Evolutionary conservation across 2,888 invertebrate species (phyloP).

Genomic region (Caenorhabditis becei): DNA sequence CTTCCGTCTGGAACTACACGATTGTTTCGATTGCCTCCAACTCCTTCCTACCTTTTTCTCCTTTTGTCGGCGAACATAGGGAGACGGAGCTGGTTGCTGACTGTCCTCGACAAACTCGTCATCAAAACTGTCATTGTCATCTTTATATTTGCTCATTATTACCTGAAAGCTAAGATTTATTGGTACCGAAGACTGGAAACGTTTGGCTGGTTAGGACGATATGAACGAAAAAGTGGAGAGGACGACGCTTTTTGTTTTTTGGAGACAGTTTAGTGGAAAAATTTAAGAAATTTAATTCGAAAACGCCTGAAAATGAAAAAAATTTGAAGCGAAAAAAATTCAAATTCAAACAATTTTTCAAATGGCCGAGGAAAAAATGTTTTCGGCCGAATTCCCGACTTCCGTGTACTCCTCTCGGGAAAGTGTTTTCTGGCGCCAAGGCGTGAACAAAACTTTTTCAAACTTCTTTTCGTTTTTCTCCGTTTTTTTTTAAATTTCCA

Average conservation of each 20-base stretch:
- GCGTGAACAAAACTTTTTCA: neutral
- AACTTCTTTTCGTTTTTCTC: too few relatives aligned
- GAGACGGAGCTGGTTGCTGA: constrained; percentile 16
- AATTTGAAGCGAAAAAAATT: constrained; percentile 6
- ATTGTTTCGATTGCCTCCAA: neutral
- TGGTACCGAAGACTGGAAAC: too few relatives aligned
- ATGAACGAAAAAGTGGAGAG: too few relatives aligned
- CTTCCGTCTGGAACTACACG: neutral
- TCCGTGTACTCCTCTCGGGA: constrained; percentile 27
- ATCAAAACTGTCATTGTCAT: constrained; percentile 32
- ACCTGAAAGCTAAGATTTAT: neutral
- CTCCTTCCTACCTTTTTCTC: neutral
- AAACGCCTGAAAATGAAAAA: constrained; percentile 1
- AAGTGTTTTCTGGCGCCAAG: constrained; percentile 11
- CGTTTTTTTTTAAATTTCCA: too few relatives aligned
- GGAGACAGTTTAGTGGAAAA: neutral
- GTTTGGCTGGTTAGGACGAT: too few relatives aligned
- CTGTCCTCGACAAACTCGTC: constrained; percentile 43
- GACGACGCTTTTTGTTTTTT: too few relatives aligned
- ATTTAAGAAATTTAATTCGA: neutral
- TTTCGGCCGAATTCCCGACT: neutral
- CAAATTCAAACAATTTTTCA: neutral
- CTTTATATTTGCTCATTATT: neutral
- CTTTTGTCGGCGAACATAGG: neutral
- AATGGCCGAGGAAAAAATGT: neutral